phyloP scores from a whole-genome alignment of 2,888 invertebrate species.

The Lasioglossum zephyrum region DNA sequence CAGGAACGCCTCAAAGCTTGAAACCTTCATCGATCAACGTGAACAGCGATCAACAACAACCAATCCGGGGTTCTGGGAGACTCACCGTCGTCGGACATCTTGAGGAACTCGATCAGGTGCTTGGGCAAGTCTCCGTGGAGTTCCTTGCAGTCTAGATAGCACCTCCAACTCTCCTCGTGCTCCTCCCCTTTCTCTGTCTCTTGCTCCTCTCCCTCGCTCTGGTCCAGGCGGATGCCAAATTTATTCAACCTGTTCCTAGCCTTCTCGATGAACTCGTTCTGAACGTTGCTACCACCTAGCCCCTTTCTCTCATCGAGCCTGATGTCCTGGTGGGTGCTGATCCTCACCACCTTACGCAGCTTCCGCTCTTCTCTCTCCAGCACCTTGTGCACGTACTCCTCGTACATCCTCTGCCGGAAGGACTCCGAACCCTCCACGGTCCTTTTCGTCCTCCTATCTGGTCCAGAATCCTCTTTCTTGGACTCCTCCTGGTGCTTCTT shows the following conservation, averaged over 20 bases:
- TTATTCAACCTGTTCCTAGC: slow-evolving; percentile 90
- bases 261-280: slow-evolving; percentile 91
- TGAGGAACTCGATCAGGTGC: slow-evolving; percentile 92
- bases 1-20: slow-evolving; percentile 21
- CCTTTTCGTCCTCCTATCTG: neutral
- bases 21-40: slow-evolving; percentile 15
- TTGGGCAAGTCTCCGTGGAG: slow-evolving; percentile 87
- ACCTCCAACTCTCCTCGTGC: slow-evolving; percentile 77
- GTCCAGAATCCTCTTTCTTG: too few species aligned
- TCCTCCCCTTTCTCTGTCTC: too few species aligned
- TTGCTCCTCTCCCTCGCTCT: slow-evolving; percentile 66
- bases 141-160: slow-evolving; percentile 88
- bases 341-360: slow-evolving; percentile 92
- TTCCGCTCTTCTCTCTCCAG: slow-evolving; percentile 91
- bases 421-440: slow-evolving; percentile 85
- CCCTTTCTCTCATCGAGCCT: slow-evolving; percentile 43
- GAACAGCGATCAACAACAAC: slow-evolving; percentile 62
- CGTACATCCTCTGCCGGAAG: slow-evolving; percentile 92
- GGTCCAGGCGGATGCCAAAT: slow-evolving; percentile 88
- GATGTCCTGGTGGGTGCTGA: slow-evolving; percentile 86
- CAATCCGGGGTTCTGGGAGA: slow-evolving; percentile 56
- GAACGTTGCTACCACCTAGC: slow-evolving; percentile 85
- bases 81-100: slow-evolving; percentile 84
- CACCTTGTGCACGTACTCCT: slow-evolving; percentile 92
- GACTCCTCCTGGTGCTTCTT: neutral